Conservation (phyloP, 1,140 invertebrate genomes). For the Microplitis mediator region DNA sequence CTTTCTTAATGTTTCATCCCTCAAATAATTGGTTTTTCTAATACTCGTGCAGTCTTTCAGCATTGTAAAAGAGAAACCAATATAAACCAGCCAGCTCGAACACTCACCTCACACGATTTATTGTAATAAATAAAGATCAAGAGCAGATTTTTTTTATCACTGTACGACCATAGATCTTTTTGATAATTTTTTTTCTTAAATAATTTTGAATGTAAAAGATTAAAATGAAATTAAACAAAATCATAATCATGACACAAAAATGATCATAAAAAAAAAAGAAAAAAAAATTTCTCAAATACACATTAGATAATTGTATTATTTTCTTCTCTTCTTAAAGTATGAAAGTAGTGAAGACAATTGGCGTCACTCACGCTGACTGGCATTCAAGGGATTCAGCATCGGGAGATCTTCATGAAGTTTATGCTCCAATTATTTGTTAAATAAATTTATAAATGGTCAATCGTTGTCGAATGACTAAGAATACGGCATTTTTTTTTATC, state of each 20-base stretch:
- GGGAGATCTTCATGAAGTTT: constrained; percentile 16
- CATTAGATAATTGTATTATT: neutral
- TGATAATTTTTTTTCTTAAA: no score
- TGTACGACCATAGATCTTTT: no score
- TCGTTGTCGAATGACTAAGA: neutral
- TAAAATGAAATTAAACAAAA: neutral
- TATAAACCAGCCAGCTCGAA: constrained; percentile 14
- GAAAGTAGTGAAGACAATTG: neutral
- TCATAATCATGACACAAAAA: neutral
- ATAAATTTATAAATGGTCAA: neutral
- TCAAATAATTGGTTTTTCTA: no score
- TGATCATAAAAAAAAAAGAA: neutral
- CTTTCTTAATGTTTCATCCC: no score
- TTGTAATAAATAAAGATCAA: neutral
- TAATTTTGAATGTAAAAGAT: neutral
- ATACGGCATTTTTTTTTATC: neutral
- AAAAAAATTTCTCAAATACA: neutral
- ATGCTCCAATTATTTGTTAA: neutral
- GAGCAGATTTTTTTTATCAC: no score
- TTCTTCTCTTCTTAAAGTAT: neutral
- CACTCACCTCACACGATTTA: neutral
- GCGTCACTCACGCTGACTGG: constrained; percentile 12
- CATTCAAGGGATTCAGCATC: constrained; percentile 19
- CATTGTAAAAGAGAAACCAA: neutral
- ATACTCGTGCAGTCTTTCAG: no score